A percentile compares a stretch with the other conserved stretches of the same genome.
Conservation (phyloP, 2,888 invertebrate species). For the Nemotelus nigrinus region DNA sequence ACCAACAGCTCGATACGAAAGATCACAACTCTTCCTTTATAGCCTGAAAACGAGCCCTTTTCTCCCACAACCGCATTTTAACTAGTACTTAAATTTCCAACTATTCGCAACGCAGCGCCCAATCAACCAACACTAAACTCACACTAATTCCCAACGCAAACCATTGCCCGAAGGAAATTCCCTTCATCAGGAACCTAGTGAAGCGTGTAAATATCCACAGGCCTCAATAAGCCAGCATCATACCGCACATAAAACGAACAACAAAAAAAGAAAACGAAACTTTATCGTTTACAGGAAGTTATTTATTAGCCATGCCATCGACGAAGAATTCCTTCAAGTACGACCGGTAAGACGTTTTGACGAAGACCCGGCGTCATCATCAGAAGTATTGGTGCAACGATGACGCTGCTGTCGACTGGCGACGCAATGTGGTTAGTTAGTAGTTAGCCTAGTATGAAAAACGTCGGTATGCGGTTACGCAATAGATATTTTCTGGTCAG, state of each 20-base stretch:
- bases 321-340: conserved; percentile 25
- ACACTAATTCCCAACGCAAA: conserved; percentile 6
- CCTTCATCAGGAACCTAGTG: background rate
- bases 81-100: background rate
- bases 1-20: background rate
- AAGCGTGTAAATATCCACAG: conserved; percentile 8
- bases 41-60: background rate
- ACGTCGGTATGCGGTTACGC: no score
- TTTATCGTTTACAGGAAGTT: conserved; percentile 35
- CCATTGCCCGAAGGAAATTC: background rate
- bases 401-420: background rate
- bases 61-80: background rate
- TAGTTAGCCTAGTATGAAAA: no score
- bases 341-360: background rate
- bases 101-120: background rate
- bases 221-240: background rate
- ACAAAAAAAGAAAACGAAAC: conserved; percentile 8
- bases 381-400: background rate
- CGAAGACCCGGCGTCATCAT: background rate
- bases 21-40: background rate
- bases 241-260: background rate
- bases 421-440: background rate
- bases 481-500: no score
- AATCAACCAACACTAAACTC: background rate
- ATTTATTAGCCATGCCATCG: conserved; percentile 37